Conservation (phyloP, 64 coral and sea anemone genomes). For the Montipora efflorescens region DNA sequence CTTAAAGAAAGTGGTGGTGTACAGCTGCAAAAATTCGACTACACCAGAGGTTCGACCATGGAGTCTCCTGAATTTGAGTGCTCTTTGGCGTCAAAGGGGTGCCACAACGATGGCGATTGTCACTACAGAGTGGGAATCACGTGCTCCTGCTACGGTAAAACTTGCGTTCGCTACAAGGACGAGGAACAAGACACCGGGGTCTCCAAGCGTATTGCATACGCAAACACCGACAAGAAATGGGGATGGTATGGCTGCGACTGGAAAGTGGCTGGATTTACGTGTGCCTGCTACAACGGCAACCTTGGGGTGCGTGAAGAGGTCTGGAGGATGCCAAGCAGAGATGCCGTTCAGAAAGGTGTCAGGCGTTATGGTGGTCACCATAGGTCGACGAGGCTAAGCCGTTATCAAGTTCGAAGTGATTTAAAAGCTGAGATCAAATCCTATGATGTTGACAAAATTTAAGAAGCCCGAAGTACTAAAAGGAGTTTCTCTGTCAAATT, state of each 20-base stretch:
- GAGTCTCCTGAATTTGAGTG: conserved; percentile 49
- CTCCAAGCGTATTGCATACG: conserved; percentile 15
- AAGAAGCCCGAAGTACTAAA: no score
- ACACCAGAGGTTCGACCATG: not conserved
- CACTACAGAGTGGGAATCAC: conserved; percentile 1
- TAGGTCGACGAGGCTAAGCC: not conserved
- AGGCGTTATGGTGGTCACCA: not conserved
- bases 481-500: no score
- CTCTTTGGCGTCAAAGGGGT: conserved; percentile 34
- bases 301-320: not conserved
- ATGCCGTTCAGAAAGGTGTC: not conserved
- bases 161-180: conserved; percentile 62
- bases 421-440: no score
- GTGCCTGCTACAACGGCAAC: conserved; percentile 5
- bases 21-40: conserved; percentile 32
- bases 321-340: not conserved
- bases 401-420: no score
- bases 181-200: conserved; percentile 21
- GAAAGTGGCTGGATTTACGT: not conserved
- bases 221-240: not conserved
- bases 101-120: conserved; percentile 52
- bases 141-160: conserved; percentile 45
- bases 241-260: conserved; percentile 45
- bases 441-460: no score
- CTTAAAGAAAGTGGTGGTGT: not conserved